These are phyloP conservation scores for Portunus trituberculatus DNA, from an alignment of 1,140 invertebrate species.

Conservation along the genomic window DNA sequence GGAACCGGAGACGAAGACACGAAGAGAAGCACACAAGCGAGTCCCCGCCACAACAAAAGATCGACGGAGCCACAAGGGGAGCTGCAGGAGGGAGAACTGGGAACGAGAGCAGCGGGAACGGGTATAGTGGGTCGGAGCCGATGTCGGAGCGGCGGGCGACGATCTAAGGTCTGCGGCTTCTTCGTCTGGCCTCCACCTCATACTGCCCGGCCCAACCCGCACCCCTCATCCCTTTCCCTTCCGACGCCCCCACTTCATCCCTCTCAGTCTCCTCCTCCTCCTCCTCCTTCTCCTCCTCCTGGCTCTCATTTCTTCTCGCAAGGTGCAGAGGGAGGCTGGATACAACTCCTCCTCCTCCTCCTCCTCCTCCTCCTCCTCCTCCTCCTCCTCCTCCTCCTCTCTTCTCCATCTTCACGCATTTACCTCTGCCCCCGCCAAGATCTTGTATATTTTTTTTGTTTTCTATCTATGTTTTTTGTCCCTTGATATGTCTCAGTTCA, in stretches of 20 bases:
- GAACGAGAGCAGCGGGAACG: not conserved
- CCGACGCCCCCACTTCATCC: not conserved
- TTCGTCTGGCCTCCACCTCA: not conserved
- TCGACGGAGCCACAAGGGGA: too few relatives aligned
- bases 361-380: constrained; percentile 9
- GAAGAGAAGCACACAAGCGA: too few relatives aligned
- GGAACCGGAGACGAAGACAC: too few relatives aligned
- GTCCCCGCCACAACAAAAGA: too few relatives aligned
- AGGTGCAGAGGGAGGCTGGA: too few relatives aligned
- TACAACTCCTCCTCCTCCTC: not conserved
- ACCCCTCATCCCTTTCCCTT: not conserved
- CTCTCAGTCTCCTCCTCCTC: not conserved
- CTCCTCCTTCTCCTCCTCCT: constrained; percentile 2
- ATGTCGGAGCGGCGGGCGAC: not conserved
- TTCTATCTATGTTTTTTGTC: not conserved
- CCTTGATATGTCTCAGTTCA: not conserved
- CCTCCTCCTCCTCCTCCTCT: not conserved
- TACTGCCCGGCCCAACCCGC: not conserved
- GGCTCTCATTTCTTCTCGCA: not conserved
- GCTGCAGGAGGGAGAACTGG: too few relatives aligned
- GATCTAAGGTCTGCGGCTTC: not conserved
- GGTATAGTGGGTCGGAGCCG: not conserved
- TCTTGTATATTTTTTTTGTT: not conserved
- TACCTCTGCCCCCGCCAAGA: not conserved
- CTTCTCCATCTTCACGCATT: not conserved